Evolutionary conservation across 2,888 invertebrate species (phyloP).

Genomic region (Hirtodrosophila histrioides): DNA sequence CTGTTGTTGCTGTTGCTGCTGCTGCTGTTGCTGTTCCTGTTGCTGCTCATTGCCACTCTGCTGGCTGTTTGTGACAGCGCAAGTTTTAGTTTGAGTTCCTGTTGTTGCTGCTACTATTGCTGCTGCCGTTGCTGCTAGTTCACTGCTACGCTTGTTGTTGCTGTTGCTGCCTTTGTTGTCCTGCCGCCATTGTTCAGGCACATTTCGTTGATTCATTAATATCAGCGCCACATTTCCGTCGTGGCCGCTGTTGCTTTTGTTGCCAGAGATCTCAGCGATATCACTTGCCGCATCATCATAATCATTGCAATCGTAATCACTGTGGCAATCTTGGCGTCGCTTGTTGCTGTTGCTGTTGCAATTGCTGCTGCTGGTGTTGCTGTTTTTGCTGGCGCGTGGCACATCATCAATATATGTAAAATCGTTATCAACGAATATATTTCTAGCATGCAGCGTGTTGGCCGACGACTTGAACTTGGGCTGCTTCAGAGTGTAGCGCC

Average conservation of each 20-base stretch:
- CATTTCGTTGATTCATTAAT: conserved; percentile 79
- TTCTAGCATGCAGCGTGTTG: conserved; percentile 77
- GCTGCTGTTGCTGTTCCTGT: conserved; percentile 54
- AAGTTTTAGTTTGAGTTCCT: conserved; percentile 65
- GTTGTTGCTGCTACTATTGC: conserved; percentile 48
- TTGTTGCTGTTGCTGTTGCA: conserved; percentile 46
- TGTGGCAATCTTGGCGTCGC: conserved; percentile 65
- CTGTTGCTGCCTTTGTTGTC: conserved; percentile 69
- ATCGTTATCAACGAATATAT: conserved; percentile 81
- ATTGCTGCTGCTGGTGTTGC: conserved; percentile 39
- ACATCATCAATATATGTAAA: conserved; percentile 82
- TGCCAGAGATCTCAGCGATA: conserved; percentile 54
- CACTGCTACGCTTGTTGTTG: conserved; percentile 46
- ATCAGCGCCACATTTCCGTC: conserved; percentile 78
- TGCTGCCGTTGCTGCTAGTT: conserved; percentile 50
- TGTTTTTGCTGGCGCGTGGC: conserved; percentile 55
- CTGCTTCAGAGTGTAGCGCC: conserved; percentile 80
- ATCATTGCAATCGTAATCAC: conserved; percentile 60
- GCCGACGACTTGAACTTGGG: conserved; percentile 63
- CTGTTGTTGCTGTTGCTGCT: conserved; percentile 42
- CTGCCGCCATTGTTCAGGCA: conserved; percentile 74
- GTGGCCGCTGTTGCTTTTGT: conserved; percentile 45
- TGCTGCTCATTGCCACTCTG: conserved; percentile 71
- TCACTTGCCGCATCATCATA: conserved; percentile 53
- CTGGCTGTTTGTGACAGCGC: conserved; percentile 73